phyloP scores from a whole-genome alignment of 2,888 invertebrate species.

The Conomelus anceps region DNA sequence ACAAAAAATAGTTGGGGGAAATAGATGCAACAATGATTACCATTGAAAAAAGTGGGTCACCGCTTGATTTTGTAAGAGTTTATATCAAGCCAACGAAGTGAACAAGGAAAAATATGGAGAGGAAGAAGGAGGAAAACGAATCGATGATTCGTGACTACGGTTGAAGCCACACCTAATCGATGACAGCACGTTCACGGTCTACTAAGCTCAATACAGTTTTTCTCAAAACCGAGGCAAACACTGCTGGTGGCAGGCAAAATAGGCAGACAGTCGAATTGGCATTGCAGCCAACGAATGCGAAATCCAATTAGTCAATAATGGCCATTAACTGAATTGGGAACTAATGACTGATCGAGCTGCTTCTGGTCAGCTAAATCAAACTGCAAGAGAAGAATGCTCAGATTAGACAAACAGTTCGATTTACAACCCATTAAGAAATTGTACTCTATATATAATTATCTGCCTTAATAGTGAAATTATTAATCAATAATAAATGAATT shows the following conservation, averaged over 20 bases:
- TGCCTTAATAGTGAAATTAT: too few relatives aligned
- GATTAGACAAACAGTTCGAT: too few relatives aligned
- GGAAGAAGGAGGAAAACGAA: not conserved
- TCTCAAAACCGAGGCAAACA: not conserved
- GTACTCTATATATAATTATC: too few relatives aligned
- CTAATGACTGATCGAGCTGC: not conserved
- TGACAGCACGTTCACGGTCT: not conserved
- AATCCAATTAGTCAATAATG: not conserved
- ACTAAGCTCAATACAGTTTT: not conserved
- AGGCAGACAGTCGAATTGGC: too few relatives aligned
- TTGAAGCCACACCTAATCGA: not conserved
- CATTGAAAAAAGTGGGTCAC: not conserved
- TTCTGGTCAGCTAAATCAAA: not conserved
- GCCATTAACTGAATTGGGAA: not conserved
- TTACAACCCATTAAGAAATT: too few relatives aligned
- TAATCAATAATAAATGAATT: too few relatives aligned
- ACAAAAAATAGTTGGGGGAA: not conserved
- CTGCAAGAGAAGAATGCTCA: not conserved
- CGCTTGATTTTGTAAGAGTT: not conserved
- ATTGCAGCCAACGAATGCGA: too few relatives aligned
- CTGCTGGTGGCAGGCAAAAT: not conserved
- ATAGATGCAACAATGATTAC: not conserved
- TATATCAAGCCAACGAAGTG: not conserved
- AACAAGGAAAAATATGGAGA: not conserved
- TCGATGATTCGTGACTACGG: not conserved